A percentile compares a stretch with the other conserved stretches of the same genome.
phyloP scores from a whole-genome alignment of 1,140 invertebrate genomes.

The Leptinotarsa defecta region DNA sequence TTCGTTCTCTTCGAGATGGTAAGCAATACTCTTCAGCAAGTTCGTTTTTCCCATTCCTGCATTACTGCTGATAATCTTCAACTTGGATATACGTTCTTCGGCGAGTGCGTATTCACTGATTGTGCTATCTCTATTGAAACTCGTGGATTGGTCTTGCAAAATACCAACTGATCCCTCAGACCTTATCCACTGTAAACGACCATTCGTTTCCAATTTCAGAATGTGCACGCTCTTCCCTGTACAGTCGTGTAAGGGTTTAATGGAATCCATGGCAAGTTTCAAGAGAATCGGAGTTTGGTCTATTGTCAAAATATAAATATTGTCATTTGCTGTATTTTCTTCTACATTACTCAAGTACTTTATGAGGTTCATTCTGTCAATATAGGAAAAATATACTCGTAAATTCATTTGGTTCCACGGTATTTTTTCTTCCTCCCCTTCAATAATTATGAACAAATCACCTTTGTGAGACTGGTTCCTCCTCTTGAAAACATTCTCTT shows the following conservation, averaged over 20 bases:
- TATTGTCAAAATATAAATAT: slow-evolving; percentile 7
- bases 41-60: slow-evolving; percentile 15
- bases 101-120: neutral
- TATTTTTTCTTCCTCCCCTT: neutral
- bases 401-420: neutral
- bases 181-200: neutral
- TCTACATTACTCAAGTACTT: slow-evolving; percentile 3
- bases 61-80: slow-evolving; percentile 2
- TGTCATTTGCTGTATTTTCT: neutral
- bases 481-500: neutral
- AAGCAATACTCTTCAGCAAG: neutral
- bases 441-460: neutral
- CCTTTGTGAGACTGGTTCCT: neutral
- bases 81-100: neutral
- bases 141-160: neutral
- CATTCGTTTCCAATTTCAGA: neutral
- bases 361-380: neutral
- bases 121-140: neutral
- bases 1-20: neutral
- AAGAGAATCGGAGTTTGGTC: neutral
- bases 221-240: neutral
- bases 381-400: neutral
- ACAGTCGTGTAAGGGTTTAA: neutral
- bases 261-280: neutral
- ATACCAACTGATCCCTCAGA: slow-evolving; percentile 7